Percentiles rank a stretch among this genome's conserved stretches.
phyloP scores from a whole-genome alignment of 2,888 invertebrate species.

The Synergus gifuensis region DNA sequence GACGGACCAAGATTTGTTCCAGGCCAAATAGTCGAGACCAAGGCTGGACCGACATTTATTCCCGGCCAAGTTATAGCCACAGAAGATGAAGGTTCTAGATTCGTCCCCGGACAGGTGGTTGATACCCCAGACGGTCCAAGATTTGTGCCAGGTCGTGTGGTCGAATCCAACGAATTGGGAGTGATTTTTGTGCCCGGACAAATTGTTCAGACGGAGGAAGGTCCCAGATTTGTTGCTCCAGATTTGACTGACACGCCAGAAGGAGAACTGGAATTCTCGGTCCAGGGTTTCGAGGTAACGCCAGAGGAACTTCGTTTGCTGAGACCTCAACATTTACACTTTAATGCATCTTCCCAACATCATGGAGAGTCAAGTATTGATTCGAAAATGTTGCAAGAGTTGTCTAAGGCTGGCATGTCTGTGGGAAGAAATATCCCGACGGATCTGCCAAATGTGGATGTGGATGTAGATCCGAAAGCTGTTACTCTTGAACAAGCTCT shows the following conservation, averaged over 20 bases:
- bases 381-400: slow-evolving; percentile 82
- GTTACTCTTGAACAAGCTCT: slow-evolving; percentile 72
- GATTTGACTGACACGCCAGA: slow-evolving; percentile 84
- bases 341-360: slow-evolving; percentile 64
- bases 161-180: slow-evolving; percentile 77
- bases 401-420: slow-evolving; percentile 85
- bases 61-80: slow-evolving; percentile 87
- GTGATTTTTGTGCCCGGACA: slow-evolving; percentile 79
- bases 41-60: slow-evolving; percentile 87
- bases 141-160: slow-evolving; percentile 80
- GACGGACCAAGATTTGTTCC: slow-evolving; percentile 88
- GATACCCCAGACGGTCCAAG: slow-evolving; percentile 85
- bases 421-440: slow-evolving; percentile 83
- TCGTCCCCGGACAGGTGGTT: slow-evolving; percentile 85
- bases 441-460: slow-evolving; percentile 82
- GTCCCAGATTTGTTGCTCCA: slow-evolving; percentile 84
- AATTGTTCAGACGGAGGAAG: slow-evolving; percentile 79
- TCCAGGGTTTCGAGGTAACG: slow-evolving; percentile 83
- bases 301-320: slow-evolving; percentile 78
- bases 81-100: slow-evolving; percentile 79
- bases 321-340: slow-evolving; percentile 73
- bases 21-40: slow-evolving; percentile 87
- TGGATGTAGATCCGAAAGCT: slow-evolving; percentile 77
- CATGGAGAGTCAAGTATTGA: slow-evolving; percentile 83
- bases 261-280: slow-evolving; percentile 84